Evolutionary conservation across 2,888 invertebrate genomes (phyloP).

Genomic region (Tenodera sinensis): DNA sequence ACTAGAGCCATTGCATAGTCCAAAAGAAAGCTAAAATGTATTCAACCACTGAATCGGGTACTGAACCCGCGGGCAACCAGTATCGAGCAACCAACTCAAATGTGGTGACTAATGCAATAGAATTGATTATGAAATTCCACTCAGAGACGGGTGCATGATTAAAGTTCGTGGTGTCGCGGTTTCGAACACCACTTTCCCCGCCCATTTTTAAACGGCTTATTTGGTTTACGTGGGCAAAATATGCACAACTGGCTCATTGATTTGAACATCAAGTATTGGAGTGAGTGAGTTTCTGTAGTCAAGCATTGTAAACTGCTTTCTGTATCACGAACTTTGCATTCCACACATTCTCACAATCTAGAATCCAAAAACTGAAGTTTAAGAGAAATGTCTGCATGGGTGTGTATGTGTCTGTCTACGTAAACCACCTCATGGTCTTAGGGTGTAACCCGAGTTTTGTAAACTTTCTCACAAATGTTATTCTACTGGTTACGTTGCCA

Average conservation of each 20-base stretch:
- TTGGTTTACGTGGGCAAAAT: not conserved
- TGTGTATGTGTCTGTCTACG: no score
- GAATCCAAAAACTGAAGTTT: no score
- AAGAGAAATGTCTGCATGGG: no score
- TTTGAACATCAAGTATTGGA: not conserved
- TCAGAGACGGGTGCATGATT: not conserved
- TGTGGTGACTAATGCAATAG: not conserved
- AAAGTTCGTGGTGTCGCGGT: not conserved
- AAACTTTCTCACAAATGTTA: no score
- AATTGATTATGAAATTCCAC: not conserved
- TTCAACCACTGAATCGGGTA: not conserved
- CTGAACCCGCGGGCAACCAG: not conserved
- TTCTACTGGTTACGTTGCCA: no score
- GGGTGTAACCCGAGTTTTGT: no score
- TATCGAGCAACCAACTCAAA: not conserved
- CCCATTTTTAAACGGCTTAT: not conserved
- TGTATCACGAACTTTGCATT: no score
- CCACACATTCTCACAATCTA: no score
- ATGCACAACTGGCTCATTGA: not conserved
- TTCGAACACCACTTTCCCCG: not conserved
- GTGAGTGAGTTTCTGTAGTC: not conserved
- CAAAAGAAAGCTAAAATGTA: not conserved
- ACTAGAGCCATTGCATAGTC: not conserved
- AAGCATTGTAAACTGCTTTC: not conserved
- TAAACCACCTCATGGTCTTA: no score